These are phyloP conservation scores for Catostomus latipinnis DNA, from an alignment of 2,797 vertebrate genomes.

Conservation along the genomic window DNA sequence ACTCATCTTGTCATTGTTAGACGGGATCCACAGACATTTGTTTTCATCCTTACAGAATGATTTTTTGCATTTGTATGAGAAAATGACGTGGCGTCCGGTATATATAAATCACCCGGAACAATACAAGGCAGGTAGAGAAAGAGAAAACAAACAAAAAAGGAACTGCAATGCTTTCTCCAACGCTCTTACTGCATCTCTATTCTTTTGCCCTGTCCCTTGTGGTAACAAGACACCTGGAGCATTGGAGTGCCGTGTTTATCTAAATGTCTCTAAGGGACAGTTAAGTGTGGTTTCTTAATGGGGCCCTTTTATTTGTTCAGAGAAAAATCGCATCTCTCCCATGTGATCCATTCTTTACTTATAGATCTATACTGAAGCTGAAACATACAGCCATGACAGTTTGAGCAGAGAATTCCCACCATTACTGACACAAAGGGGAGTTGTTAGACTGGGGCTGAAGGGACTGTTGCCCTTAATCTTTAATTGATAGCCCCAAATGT, in stretches of 20 bases:
- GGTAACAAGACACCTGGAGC: slow-evolving; percentile 76
- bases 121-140: slow-evolving; percentile 65
- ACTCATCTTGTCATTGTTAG: slow-evolving; percentile 74
- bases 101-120: slow-evolving; percentile 57
- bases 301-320: slow-evolving; percentile 73
- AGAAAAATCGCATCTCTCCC: slow-evolving; percentile 71
- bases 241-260: slow-evolving; percentile 79
- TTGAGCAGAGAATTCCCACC: slow-evolving; percentile 38
- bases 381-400: slow-evolving; percentile 37
- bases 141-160: slow-evolving; percentile 57
- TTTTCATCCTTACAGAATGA: slow-evolving; percentile 70
- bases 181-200: slow-evolving; percentile 69
- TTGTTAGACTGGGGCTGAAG: too few species aligned
- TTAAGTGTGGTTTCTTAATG: slow-evolving; percentile 71
- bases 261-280: slow-evolving; percentile 77
- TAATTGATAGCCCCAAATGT: too few species aligned
- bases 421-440: slow-evolving; percentile 5
- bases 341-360: slow-evolving; percentile 71
- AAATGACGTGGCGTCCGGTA: slow-evolving; percentile 76
- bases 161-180: slow-evolving; percentile 78
- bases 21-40: slow-evolving; percentile 75
- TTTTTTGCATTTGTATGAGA: slow-evolving; percentile 77
- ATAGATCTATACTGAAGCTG: slow-evolving; percentile 51
- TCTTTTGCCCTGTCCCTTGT: slow-evolving; percentile 73
- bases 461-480: too few species aligned